Conservation (phyloP, 2,797 vertebrate genomes). For the Parauchenoglanis ngamensis region DNA sequence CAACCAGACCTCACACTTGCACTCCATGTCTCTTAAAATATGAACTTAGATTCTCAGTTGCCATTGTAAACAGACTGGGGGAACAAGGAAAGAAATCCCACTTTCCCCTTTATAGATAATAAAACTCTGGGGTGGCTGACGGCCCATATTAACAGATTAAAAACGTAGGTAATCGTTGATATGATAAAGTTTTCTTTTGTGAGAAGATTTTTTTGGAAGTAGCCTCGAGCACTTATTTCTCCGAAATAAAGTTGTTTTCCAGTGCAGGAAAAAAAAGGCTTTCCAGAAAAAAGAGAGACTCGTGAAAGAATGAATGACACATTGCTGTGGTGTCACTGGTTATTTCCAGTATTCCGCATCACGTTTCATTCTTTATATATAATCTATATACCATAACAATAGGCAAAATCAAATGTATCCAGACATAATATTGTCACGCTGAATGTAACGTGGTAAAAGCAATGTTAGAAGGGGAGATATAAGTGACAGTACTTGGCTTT, state of each 20-base stretch:
- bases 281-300: not conserved
- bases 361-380: not conserved
- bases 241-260: not conserved
- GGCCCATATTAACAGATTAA: not conserved
- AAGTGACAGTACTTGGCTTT: not conserved
- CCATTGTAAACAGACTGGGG: not conserved
- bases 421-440: not conserved
- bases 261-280: not conserved
- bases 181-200: not conserved
- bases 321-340: not conserved
- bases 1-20: conserved; percentile 23
- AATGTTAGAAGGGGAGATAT: not conserved
- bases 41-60: not conserved
- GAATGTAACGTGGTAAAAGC: not conserved
- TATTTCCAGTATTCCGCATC: not conserved
- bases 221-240: not conserved
- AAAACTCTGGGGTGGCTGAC: too few relatives aligned
- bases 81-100: not conserved
- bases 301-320: not conserved
- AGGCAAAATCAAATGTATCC: not conserved
- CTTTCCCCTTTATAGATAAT: not conserved
- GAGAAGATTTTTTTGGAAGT: not conserved
- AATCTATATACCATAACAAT: not conserved
- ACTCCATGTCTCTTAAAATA: not conserved
- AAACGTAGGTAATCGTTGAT: not conserved